Conservation (phyloP, 1,140 invertebrate genomes). For the Drosophila micromelanica region DNA sequence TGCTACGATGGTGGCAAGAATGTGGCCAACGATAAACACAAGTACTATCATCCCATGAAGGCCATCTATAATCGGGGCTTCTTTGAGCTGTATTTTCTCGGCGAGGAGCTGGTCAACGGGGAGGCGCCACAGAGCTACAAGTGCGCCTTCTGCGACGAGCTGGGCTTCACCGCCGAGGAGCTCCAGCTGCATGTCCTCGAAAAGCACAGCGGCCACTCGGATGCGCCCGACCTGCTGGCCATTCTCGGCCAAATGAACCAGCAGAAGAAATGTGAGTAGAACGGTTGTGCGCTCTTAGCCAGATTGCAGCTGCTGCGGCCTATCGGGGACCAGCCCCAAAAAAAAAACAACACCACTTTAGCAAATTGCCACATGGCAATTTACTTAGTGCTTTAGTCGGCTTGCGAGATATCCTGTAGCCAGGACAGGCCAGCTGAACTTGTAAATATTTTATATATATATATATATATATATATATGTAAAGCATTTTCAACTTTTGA, state of each 20-base stretch:
- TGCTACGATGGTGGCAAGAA: conserved; percentile 41
- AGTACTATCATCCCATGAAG: conserved; percentile 63
- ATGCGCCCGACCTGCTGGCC: conserved; percentile 33
- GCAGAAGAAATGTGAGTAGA: conserved; percentile 45
- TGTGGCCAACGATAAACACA: conserved; percentile 29
- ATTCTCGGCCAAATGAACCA: conserved; percentile 45
- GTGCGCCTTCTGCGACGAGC: conserved; percentile 51
- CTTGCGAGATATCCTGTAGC: neutral
- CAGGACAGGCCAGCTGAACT: too few relatives aligned
- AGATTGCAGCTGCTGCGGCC: neutral
- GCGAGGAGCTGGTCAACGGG: conserved; percentile 41
- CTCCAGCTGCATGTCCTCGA: conserved; percentile 45
- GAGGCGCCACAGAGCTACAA: conserved; percentile 56
- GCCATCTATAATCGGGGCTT: conserved; percentile 36
- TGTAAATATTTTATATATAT: too few relatives aligned
- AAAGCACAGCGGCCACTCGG: conserved; percentile 35
- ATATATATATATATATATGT: too few relatives aligned
- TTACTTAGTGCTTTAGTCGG: neutral
- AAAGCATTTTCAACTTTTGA: too few relatives aligned
- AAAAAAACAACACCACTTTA: conserved; percentile 25
- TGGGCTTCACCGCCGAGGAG: conserved; percentile 46
- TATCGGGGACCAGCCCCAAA: too few relatives aligned
- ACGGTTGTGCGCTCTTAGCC: neutral
- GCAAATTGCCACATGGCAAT: conserved; percentile 30
- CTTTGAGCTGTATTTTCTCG: conserved; percentile 47